Conservation (phyloP, 2,113 vertebrate species). For the Formicarius rufipectus region DNA sequence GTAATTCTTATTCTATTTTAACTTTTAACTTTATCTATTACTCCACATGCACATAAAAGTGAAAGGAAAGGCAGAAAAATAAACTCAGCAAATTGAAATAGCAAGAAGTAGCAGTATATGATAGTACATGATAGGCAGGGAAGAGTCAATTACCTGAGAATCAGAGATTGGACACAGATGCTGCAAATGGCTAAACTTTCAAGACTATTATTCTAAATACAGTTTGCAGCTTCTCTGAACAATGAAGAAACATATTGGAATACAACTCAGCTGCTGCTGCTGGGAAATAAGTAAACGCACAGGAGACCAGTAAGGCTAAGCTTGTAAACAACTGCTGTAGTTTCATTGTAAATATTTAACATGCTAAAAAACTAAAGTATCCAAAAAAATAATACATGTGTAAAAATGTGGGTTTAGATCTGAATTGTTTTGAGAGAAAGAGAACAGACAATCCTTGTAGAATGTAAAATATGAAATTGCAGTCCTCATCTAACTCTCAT, state of each 20-base stretch:
- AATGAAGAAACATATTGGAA: not conserved
- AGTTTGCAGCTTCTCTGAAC: not conserved
- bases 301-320: not conserved
- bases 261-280: not conserved
- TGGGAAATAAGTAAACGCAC: not conserved
- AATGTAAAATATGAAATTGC: not conserved
- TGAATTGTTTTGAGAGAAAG: not conserved
- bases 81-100: not conserved
- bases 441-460: not conserved
- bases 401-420: not conserved
- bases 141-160: not conserved
- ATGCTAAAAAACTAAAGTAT: not conserved
- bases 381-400: not conserved
- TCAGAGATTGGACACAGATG: not conserved
- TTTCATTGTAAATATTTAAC: not conserved
- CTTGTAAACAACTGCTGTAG: not conserved
- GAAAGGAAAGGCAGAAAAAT: not conserved
- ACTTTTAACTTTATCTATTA: too few species aligned
- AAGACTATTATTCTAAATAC: not conserved
- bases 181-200: not conserved
- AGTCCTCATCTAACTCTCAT: not conserved
- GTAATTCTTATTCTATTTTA: too few species aligned
- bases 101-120: not conserved
- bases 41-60: not conserved
- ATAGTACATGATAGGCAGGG: not conserved